Percentiles rank a stretch among this genome's conserved stretches.
Conservation (phyloP, 2,888 invertebrate species). For the Mesorhabditis spiculigera region DNA sequence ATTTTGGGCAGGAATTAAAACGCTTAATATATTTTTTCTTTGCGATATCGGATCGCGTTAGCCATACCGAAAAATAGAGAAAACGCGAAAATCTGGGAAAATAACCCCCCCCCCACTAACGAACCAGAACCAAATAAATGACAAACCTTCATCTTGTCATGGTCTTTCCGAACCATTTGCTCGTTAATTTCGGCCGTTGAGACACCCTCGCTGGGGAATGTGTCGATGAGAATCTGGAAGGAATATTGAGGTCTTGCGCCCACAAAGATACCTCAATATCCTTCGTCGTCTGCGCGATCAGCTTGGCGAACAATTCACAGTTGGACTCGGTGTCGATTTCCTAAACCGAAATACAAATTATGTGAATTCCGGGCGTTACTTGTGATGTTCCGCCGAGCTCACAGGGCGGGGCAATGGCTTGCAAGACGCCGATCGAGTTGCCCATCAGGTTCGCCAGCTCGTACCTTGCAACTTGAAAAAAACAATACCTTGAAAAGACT, state of each 20-base stretch:
- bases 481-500: background rate
- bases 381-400: conserved; percentile 68
- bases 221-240: conserved; percentile 45
- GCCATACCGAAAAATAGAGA: too few species aligned
- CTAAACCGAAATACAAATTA: conserved; percentile 23
- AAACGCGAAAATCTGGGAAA: too few species aligned
- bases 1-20: too few species aligned
- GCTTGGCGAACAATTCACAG: conserved; percentile 84
- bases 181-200: conserved; percentile 29
- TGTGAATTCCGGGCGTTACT: background rate
- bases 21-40: too few species aligned
- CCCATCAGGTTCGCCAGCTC: conserved; percentile 92
- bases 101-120: too few species aligned
- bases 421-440: conserved; percentile 84
- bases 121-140: too few species aligned
- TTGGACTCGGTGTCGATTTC: conserved; percentile 64
- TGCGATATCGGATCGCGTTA: too few species aligned
- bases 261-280: conserved; percentile 79
- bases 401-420: conserved; percentile 87
- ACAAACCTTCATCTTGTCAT: conserved; percentile 21
- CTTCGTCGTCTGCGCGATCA: conserved; percentile 91
- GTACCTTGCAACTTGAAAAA: too few species aligned
- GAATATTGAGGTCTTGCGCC: background rate
- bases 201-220: conserved; percentile 39
- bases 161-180: conserved; percentile 22